Base-by-base conservation (phyloP, 2,888 invertebrate genomes). In the Philaethria dido region DNA sequence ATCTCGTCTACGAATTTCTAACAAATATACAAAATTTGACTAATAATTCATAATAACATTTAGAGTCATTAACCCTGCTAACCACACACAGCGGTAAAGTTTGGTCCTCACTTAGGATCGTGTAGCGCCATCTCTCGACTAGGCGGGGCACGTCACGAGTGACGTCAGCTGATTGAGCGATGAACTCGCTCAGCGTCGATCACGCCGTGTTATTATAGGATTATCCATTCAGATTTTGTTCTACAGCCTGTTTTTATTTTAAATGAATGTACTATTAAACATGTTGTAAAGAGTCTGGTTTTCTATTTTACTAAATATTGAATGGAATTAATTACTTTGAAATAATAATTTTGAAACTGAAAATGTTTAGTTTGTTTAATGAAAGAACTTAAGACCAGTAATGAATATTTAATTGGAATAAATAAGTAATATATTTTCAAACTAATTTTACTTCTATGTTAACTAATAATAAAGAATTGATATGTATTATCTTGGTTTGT, bases 161-260 rank as follows among this genome's bases (percentile, higher is more conserved):
- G 77, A 74, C 74, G 78, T 90, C 89, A 90, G 55, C 86, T 89
- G 91, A 90, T 89, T 90, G 90, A 91, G 89, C 88, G 92, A 91
- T 91, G 89, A 86, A 87, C 89, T 84, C 84, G 78, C 77, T 78
- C 77, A 81, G 86, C 77, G 83, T 86, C 89, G 89, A 90, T 91
- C 88, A 86, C 82, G 81, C 80, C 78, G 69, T 81, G 84, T 87
- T 90, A 89, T 88, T 89, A 87, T 84, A 87, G 89, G 89, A 89
- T 92, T 84, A 91, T 88, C 89, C 89, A 86, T 86, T 86, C 83
- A 86, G 81, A 85, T 82, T 52, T 85, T 75, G 73, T 62, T 78
- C 72, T 81, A 89, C 76, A 87, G 87, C 79, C 44, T 86, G 89
- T 72, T 79, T 57, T 45, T n/a, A 36, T 55, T 45, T 44, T 16